Evolutionary conservation across 2,797 vertebrate species (phyloP), one percentile per base, ranked within the genome.

Genomic region (Sciurus vulgaris): DNA sequence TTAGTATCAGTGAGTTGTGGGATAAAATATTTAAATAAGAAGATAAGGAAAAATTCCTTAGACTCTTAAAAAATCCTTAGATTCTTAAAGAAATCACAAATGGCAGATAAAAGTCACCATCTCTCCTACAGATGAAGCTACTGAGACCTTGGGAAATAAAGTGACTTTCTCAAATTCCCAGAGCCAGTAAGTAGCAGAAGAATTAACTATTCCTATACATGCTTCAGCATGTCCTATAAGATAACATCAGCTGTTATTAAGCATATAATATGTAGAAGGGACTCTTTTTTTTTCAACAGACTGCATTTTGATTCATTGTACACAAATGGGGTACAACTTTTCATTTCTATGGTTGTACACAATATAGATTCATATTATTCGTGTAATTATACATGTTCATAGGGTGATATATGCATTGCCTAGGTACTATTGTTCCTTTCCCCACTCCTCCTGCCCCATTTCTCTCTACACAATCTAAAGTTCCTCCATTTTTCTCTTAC

Each of bases 21-120:
- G 20, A 54, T 22, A n/a, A 81, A 92, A 77, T 88, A 67, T 61
- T 92, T 59, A 63, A 87, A 59, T 87, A 47, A 3, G 12, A 92
- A 49, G 47, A 61, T 61, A 63, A 5, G 24, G 51, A 59, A 76
- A 77, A 74, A 63, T 41, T 30, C 56, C 33, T 11, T 33, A 30
- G 28, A 67, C 35, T 81, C 18, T 91, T 63, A 70, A 93, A 95
- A 92, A 89, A 86, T 26, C 73, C 33, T 10, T 61, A 61, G 24
- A 61, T 35, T 84, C 10, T 91, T 61, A 73, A 93, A 94, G 22
- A 91, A 93, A 81, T 26, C 67, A 86, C 35, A 86, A 78, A 26
- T 49, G 44, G 24, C 38, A 74, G 41, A 76, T 86, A 49, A 82
- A 86, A 91, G 26, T 22, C n/a, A 18, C 22, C 33, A 2, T 76